phyloP scores from a whole-genome alignment of 2,113 vertebrate species.

The Geothlypis trichas region DNA sequence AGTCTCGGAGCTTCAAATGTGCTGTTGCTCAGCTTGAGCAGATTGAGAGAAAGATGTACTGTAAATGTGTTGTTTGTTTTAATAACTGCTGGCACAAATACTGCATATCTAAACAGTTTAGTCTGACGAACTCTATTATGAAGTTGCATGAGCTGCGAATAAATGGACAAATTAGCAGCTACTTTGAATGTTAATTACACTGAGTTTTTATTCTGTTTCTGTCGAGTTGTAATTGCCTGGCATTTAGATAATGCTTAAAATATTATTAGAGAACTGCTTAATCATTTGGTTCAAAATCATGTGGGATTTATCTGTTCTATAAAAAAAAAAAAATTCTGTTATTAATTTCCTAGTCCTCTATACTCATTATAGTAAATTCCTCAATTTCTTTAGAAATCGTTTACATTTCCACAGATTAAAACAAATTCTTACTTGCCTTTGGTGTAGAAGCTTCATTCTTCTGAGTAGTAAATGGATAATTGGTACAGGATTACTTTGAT shows the following conservation, averaged over 20 bases:
- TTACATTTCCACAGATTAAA: background rate
- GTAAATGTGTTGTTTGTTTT: slow-evolving; percentile 63
- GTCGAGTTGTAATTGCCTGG: background rate
- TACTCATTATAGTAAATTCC: background rate
- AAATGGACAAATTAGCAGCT: background rate
- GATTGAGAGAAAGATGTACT: slow-evolving; percentile 70
- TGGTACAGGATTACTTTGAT: slow-evolving; percentile 16
- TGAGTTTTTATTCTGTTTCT: background rate
- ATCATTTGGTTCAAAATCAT: background rate
- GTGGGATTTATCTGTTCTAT: background rate
- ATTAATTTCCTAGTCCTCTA: background rate
- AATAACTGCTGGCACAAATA: slow-evolving; percentile 19
- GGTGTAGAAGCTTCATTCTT: background rate
- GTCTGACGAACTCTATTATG: background rate
- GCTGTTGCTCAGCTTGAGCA: slow-evolving; percentile 81
- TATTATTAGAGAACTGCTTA: background rate
- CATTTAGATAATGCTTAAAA: slow-evolving; percentile 26
- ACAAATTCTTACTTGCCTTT: background rate
- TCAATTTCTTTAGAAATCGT: background rate
- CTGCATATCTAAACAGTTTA: background rate
- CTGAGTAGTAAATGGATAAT: background rate
- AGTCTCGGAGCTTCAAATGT: slow-evolving; percentile 84
- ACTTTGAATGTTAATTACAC: background rate
- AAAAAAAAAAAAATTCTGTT: background rate
- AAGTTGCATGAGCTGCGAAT: slow-evolving; percentile 4